Evolutionary conservation across 2,797 vertebrate species (phyloP).

Genomic region (Lagocephalus sceleratus): DNA sequence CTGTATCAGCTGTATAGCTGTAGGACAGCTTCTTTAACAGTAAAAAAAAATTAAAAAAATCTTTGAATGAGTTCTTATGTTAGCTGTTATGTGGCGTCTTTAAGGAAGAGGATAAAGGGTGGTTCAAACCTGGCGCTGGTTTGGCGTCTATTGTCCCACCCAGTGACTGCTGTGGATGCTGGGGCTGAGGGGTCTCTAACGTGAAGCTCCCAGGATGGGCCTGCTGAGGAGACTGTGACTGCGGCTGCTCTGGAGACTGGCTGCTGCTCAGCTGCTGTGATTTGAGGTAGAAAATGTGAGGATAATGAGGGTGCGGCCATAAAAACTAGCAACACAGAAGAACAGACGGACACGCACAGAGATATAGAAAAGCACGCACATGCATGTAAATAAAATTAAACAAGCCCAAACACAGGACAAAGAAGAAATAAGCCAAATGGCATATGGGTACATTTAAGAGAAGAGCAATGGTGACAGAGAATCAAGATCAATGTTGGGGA

Average conservation of each 20-base stretch:
- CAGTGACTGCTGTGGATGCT: conserved; percentile 48
- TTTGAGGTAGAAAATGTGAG: conserved; percentile 92
- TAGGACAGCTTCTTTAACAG: too few species aligned
- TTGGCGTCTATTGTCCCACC: conserved; percentile 64
- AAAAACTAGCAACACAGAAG: conserved; percentile 79
- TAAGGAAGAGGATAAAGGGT: background rate
- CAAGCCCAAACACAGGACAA: conserved; percentile 46
- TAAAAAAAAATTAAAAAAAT: background rate
- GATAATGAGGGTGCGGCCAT: conserved; percentile 84
- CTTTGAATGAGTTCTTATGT: background rate
- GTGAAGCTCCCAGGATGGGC: conserved; percentile 53
- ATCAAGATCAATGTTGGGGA: conserved; percentile 32
- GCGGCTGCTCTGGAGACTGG: conserved; percentile 74
- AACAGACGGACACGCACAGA: conserved; percentile 58
- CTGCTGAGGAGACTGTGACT: conserved; percentile 67
- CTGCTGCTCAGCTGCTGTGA: conserved; percentile 86
- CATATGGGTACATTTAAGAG: conserved; percentile 24
- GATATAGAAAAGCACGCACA: conserved; percentile 47
- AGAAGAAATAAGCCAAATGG: conserved; percentile 51
- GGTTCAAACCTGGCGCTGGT: conserved; percentile 68
- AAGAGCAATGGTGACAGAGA: conserved; percentile 21
- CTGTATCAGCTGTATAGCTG: too few species aligned
- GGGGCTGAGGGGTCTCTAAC: conserved; percentile 52
- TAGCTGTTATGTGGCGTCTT: background rate
- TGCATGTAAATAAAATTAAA: conserved; percentile 47